A percentile compares a stretch with the other conserved stretches of the same genome.
Conservation (phyloP, 2,888 invertebrate genomes). For the Teinopalpus imperialis region DNA sequence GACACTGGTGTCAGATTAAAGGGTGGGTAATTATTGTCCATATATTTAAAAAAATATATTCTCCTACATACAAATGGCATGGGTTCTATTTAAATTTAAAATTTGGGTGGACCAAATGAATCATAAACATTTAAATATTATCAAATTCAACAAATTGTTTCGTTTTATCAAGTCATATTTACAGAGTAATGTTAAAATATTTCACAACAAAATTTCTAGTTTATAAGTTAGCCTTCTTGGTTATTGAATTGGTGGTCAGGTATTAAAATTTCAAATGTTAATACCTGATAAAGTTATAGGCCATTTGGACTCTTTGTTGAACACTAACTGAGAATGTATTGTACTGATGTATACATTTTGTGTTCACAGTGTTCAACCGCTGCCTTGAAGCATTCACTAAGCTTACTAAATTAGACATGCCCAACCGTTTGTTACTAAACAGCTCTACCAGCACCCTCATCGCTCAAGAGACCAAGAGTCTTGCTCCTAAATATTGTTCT, state of each 20-base stretch:
- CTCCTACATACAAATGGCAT: too few relatives aligned
- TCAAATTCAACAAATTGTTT: too few relatives aligned
- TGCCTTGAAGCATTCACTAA: constrained; percentile 59
- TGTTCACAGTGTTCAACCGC: constrained; percentile 69
- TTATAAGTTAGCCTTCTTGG: too few relatives aligned
- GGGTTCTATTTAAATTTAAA: too few relatives aligned
- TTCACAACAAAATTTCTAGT: too few relatives aligned
- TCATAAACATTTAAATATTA: too few relatives aligned
- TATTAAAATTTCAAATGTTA: too few relatives aligned
- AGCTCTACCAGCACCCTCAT: constrained; percentile 43
- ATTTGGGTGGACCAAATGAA: too few relatives aligned
- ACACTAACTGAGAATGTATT: not conserved
- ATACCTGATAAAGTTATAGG: too few relatives aligned
- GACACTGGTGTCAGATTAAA: constrained; percentile 50
- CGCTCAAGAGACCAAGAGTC: constrained; percentile 45
- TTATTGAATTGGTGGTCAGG: too few relatives aligned
- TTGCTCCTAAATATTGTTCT: constrained; percentile 59
- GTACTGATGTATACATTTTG: constrained; percentile 37
- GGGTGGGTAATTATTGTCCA: constrained; percentile 52
- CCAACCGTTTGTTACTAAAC: constrained; percentile 58
- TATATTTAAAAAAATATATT: not conserved
- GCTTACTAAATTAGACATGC: constrained; percentile 54
- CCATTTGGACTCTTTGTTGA: not conserved
- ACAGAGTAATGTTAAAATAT: too few relatives aligned
- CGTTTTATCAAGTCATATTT: too few relatives aligned